Evolutionary conservation across 2,888 invertebrate genomes (phyloP).

Genomic region (Argynnis bischoffii): DNA sequence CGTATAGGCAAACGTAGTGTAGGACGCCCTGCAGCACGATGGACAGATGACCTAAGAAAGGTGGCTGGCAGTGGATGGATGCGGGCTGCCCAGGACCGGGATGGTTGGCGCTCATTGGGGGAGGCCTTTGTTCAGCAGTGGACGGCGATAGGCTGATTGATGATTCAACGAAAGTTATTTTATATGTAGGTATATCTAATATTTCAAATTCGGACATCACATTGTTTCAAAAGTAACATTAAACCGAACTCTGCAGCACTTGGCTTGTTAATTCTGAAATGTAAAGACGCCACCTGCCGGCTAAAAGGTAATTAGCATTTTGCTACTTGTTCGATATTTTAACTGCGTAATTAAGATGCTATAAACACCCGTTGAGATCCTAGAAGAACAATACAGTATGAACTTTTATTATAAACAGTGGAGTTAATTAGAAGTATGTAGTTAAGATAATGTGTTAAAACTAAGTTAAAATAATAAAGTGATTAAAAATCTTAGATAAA

Average conservation of each 20-base stretch:
- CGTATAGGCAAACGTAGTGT: too few species aligned
- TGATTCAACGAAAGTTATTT: too few species aligned
- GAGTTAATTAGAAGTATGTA: not conserved
- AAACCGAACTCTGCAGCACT: conserved; percentile 12
- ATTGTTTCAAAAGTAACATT: conserved; percentile 24
- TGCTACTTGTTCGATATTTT: conserved; percentile 33
- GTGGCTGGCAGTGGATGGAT: too few species aligned
- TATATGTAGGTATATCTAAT: not conserved
- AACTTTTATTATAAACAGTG: conserved; percentile 2
- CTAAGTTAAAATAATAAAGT: not conserved
- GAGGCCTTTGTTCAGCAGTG: too few species aligned
- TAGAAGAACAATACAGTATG: conserved; percentile 7
- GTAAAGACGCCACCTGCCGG: conserved; percentile 27
- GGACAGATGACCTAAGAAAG: too few species aligned
- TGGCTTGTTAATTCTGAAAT: conserved; percentile 27
- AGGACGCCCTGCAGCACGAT: too few species aligned
- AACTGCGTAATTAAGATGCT: conserved; percentile 24
- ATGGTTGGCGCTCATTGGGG: too few species aligned
- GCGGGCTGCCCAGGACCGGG: too few species aligned
- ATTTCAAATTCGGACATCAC: conserved; percentile 4
- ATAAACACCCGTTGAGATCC: conserved; percentile 19
- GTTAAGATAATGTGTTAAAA: not conserved
- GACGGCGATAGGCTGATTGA: too few species aligned
- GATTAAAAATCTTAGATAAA: too few species aligned
- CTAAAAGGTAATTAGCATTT: conserved; percentile 35